Conservation (phyloP, 2,113 vertebrate species). For the Laterallus jamaicensis region DNA sequence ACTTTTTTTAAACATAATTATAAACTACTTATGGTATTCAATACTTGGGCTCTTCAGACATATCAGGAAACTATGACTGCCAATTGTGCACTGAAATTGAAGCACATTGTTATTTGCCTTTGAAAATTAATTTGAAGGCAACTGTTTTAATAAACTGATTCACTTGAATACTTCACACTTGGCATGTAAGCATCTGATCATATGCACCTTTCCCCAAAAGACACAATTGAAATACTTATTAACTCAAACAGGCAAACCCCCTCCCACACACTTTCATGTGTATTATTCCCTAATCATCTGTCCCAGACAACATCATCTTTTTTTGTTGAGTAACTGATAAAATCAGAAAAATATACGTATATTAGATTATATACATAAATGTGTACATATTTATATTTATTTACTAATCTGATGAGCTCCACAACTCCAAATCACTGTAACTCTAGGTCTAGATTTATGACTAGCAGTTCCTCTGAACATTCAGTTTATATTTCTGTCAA, state of each 20-base stretch:
- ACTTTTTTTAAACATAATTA: not conserved
- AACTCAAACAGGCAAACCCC: not conserved
- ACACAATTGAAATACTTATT: not conserved
- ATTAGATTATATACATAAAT: not conserved
- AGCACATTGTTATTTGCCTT: not conserved
- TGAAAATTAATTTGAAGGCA: not conserved
- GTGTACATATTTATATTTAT: not conserved
- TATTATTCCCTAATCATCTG: not conserved
- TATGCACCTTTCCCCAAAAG: not conserved
- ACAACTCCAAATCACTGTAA: not conserved
- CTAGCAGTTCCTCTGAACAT: not conserved
- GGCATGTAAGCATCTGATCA: not conserved
- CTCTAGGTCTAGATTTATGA: not conserved
- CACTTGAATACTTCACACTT: not conserved
- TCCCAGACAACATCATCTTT: not conserved
- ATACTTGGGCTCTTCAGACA: not conserved
- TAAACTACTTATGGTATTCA: not conserved
- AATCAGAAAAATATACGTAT: not conserved
- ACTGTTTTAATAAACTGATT: not conserved
- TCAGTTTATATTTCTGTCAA: not conserved
- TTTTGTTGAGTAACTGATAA: not conserved
- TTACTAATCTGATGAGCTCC: not conserved
- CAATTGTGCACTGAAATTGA: not conserved
- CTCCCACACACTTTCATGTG: not conserved
- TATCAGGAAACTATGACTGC: not conserved